A percentile compares a stretch with the other conserved stretches of the same genome.
Evolutionary conservation across 2,113 vertebrate genomes (phyloP).

Genomic region (Oenanthe oenanthe): DNA sequence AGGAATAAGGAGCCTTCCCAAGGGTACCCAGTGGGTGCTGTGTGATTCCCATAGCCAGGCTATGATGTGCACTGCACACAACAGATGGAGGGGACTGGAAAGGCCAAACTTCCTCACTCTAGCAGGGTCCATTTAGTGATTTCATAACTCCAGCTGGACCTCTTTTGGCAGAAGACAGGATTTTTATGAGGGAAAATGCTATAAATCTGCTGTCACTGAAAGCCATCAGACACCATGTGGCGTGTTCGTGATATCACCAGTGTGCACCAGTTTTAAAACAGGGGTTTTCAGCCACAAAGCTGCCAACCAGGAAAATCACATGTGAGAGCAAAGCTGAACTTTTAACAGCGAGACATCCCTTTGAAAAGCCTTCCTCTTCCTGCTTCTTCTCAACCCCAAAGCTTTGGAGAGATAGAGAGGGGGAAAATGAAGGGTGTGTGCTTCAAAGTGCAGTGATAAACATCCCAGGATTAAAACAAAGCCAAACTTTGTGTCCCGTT

Average conservation of each 20-base stretch:
- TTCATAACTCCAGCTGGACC: conserved; percentile 53
- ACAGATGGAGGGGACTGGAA: neutral
- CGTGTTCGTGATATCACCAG: conserved; percentile 35
- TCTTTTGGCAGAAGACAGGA: conserved; percentile 26
- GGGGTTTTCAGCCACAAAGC: conserved; percentile 55
- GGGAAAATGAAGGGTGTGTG: neutral
- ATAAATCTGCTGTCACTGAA: conserved; percentile 52
- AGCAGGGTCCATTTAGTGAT: conserved; percentile 3
- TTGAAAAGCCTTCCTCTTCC: conserved; percentile 50
- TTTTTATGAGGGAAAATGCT: conserved; percentile 65
- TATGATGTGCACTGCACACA: neutral
- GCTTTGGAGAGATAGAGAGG: conserved; percentile 10
- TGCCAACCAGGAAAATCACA: conserved; percentile 45
- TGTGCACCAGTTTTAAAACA: conserved; percentile 34
- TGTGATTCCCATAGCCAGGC: neutral
- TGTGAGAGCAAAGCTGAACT: conserved; percentile 25
- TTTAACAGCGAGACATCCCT: conserved; percentile 5
- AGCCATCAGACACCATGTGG: conserved; percentile 60
- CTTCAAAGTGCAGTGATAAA: conserved; percentile 50
- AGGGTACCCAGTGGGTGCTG: fast-evolving
- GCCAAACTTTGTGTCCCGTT: conserved; percentile 21
- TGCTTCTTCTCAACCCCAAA: conserved; percentile 44
- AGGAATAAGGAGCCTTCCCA: neutral
- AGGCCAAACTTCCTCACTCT: neutral
- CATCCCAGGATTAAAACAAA: conserved; percentile 38